Evolutionary conservation across 2,113 vertebrate genomes (phyloP), one percentile per base, ranked within the genome.

Genomic region (Ophthalmolycus amberensis): DNA sequence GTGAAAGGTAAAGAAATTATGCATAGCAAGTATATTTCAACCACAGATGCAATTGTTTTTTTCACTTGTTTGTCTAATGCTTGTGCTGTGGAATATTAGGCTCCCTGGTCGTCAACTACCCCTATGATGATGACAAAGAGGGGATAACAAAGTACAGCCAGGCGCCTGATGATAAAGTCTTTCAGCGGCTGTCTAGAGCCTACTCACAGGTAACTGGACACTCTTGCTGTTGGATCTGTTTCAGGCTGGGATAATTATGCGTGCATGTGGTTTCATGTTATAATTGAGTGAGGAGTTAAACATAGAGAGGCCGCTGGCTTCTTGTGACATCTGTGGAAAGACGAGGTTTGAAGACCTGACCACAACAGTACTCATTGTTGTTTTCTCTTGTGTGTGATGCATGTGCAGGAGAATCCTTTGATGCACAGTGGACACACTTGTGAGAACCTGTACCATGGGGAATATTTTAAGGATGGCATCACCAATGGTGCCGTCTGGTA

Each of bases 401-500:
- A 59, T 40, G 34, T 82, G 62, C 76, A 99, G 98, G 97, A 97
- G 90, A 98, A 99, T 80, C 65, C 87, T 5, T 83, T 95, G 87
- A 99, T 99, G 98, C 95, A 95, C 91, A 94, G 95, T 78, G 98
- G 98, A n/a, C 95, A 94, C 87, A 97, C 97, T 67, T 99, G 98
- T 93, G 88, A 93, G 78, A 93, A 96, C 37, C 89, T 98, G 69
- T 97, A 96, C 76, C 94, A 94, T 66, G 80, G 80, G 0, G 97
- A 99, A 80, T 97, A 96, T 90, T 99, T 99, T 90, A 73, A 92
- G 7, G 96, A 96, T 11, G 98, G 98, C 75, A 98, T 99, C 94
- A 99, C 97, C 66, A 99, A 99, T 0, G 98, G 98, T n/a, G 98
- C 98, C 66, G 90, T 94, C 60, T 99, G 98, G 98, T 99, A 99